Base-by-base conservation (phyloP, 2,113 vertebrate genomes). In the Rhinopomastus cyanomelas region DNA sequence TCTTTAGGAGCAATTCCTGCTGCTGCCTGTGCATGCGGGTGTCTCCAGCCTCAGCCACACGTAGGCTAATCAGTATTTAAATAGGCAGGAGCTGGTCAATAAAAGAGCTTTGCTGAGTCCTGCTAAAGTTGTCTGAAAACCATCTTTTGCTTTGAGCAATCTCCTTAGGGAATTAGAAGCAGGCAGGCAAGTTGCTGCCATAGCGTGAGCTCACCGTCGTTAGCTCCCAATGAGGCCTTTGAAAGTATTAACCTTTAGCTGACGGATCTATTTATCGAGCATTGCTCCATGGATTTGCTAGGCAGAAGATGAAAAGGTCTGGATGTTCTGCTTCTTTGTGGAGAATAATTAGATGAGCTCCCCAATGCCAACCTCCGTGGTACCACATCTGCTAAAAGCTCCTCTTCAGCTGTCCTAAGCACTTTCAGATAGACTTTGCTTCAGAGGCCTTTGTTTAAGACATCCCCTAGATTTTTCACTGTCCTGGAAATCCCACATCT, bases 61-160 rank as follows among this genome's bases (percentile, higher is more conserved):
- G n/a, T 30, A 37, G 30, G 52, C 30, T 78, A 27, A 44, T 42
- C 51, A 30, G 18, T 52, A 30, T 23, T 39, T 46, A 64, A 10
- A 20, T 18, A 60, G 76, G 30, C 34, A 42, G 53, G 22, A 74
- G 59, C 51, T n/a, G 8, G 12, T 73, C 73, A 52, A 73, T 69
- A 36, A 75, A 90, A 61, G 1, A 64, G 2, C 66, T 95, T 29
- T 56, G 46, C 87, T 95, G 77, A 89, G 30, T 44, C 42, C 51
- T 5, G 5, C 27, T 26, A 39, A 64, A 90, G 29, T 21, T 65
- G 55, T 10, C 36, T 46, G 15, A 69, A 36, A 72, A 27, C 32
- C 9, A 1, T 17, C 52, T 75, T 88, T 34, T 51, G 12, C 29
- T 49, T 30, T 30, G 4, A 36, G 29, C 1, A 3, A 18, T 71